phyloP scores from a whole-genome alignment of 2,113 vertebrate genomes.

The Noturus placidus region DNA sequence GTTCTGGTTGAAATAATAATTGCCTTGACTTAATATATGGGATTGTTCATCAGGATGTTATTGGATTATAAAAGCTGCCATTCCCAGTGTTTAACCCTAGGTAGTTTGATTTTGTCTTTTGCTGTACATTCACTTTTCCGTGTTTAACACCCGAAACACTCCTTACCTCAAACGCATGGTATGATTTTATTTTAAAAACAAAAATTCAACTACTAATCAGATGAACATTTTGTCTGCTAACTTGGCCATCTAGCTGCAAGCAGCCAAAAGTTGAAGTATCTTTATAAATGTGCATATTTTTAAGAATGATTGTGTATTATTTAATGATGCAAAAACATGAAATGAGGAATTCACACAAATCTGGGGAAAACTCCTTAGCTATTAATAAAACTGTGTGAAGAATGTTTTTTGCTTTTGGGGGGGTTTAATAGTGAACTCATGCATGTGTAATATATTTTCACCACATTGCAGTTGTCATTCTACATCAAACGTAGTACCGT shows the following conservation, averaged over 20 bases:
- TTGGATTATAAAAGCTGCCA: no score
- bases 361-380: background rate
- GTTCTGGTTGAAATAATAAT: constrained; percentile 1
- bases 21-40: background rate
- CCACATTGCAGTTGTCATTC: background rate
- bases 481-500: background rate
- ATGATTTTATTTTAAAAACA: background rate
- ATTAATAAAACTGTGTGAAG: background rate
- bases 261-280: background rate
- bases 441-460: background rate
- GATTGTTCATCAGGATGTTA: background rate
- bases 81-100: background rate
- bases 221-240: background rate
- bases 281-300: background rate
- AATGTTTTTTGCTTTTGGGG: no score
- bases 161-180: background rate
- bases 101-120: background rate
- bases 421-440: background rate
- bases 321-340: background rate
- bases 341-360: background rate
- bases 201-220: background rate
- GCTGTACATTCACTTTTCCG: background rate
- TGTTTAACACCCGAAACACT: background rate
- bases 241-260: background rate
- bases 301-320: background rate